These are phyloP conservation scores for Orthosia gracilis DNA, from an alignment of 2,888 invertebrate genomes.

Conservation along the genomic window DNA sequence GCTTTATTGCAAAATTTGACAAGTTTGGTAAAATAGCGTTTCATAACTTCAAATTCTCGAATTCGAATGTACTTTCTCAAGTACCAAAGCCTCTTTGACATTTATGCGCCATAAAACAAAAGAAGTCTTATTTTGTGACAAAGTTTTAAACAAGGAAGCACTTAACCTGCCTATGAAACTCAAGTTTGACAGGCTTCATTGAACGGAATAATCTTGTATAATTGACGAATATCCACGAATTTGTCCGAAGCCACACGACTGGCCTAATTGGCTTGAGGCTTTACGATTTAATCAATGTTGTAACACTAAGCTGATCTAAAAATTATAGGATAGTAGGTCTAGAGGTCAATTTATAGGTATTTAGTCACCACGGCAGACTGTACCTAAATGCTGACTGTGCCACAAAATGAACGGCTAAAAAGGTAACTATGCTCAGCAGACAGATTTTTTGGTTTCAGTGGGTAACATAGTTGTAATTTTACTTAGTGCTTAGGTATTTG, in stretches of 20 bases:
- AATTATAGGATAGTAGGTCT: slow-evolving; percentile 4
- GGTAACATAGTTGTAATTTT: no score
- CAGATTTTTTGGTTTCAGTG: no score
- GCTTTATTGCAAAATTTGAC: neutral
- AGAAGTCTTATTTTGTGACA: neutral
- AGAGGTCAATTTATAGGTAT: slow-evolving; percentile 15
- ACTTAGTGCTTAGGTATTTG: no score
- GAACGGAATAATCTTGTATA: slow-evolving; percentile 60
- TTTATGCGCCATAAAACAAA: slow-evolving; percentile 2
- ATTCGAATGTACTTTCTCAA: neutral
- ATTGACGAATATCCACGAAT: slow-evolving; percentile 57
- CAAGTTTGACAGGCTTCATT: slow-evolving; percentile 57
- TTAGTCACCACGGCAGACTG: no score
- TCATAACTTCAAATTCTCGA: no score
- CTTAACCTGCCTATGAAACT: slow-evolving; percentile 21
- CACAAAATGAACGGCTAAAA: no score
- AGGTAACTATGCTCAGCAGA: no score
- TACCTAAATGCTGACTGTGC: neutral
- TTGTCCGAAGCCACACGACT: slow-evolving; percentile 61
- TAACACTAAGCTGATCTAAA: slow-evolving; percentile 40
- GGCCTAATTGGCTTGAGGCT: slow-evolving; percentile 56
- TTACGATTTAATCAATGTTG: slow-evolving; percentile 55
- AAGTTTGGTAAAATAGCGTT: neutral
- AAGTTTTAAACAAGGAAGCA: slow-evolving; percentile 19
- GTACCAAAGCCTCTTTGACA: neutral